Conservation (phyloP, 2,888 invertebrate genomes). For the Drepanosiphum platanoidis region DNA sequence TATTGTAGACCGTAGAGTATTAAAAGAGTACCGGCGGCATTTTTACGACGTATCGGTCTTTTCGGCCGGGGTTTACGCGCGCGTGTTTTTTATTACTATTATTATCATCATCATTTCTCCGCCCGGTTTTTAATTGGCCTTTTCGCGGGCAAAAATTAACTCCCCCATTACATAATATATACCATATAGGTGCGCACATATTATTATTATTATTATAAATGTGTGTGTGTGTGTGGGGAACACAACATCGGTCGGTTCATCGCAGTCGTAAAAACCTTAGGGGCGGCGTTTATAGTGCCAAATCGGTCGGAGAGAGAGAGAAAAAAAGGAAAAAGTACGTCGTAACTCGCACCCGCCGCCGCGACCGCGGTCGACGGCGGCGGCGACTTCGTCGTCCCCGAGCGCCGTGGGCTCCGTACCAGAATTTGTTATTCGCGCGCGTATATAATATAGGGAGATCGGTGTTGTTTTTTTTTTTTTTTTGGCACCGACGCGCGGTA, state of each 20-base stretch:
- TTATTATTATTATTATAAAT: too few species aligned
- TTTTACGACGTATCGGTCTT: not conserved
- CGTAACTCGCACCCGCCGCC: not conserved
- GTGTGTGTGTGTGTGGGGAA: too few species aligned
- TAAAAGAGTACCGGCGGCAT: too few species aligned
- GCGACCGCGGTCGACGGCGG: not conserved
- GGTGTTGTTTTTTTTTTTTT: too few species aligned
- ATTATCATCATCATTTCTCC: not conserved
- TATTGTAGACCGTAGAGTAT: not conserved
- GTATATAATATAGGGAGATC: too few species aligned
- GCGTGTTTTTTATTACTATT: not conserved
- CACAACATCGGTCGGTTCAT: not conserved
- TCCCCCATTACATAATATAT: not conserved
- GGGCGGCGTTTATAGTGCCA: constrained; percentile 4
- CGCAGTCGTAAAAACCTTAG: not conserved
- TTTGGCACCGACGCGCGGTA: not conserved
- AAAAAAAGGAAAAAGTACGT: constrained; percentile 3
- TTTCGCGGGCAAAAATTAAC: constrained; percentile 19
- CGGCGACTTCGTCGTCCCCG: too few species aligned
- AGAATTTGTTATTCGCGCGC: constrained; percentile 14
- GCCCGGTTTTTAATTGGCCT: constrained; percentile 1
- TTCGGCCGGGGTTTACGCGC: not conserved
- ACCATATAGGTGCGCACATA: not conserved
- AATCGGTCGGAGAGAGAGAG: constrained; percentile 32
- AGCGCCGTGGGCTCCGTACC: not conserved